Base-by-base conservation (phyloP, 2,113 vertebrate species). In the Thomomys bottae region DNA sequence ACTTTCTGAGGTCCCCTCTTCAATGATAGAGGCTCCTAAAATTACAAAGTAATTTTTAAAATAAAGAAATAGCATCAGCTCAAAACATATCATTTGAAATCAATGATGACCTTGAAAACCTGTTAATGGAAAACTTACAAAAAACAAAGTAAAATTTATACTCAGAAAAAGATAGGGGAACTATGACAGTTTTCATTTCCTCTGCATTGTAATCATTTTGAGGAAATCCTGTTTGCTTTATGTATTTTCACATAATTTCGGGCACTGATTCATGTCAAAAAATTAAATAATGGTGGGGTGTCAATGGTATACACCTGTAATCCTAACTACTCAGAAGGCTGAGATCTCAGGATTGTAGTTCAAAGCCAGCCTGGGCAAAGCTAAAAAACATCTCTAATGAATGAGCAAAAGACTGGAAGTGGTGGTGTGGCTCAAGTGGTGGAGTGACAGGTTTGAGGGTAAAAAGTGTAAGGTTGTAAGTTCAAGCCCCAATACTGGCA, bases 21-120 rank as follows among this genome's bases (percentile, higher is more conserved):
- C 94, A 89, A 97, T 34, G 61, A 97, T 80, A 26, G 93, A 95
- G 63, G 96, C 96, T 76, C 96, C 96, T 97, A 86, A 32, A 94
- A 92, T 89, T 34, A 82, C 11, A 84, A 86, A 34, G 83, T 28
- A 75, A 45, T 54, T 70, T 77, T 73, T 36, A 18, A 40, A 71
- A 30, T 77, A 40, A 77, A 64, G 86, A 75, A 23, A 63, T 21
- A 40, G 73, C 23, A 71, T 3, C 6, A 45, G 21, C 12, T 78
- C n/a, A 75, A 66, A 54, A n/a, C 7, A 21, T 2, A 8, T 32
- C 23, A 66, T 5, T 45, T 86, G n/a, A 5, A 66, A 76, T 79
- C 87, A 64, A 49, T 32, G 2, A 30, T 10, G 6, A 11, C 36
- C 30, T 36, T 87, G 24, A 42, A 4, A 45, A 61, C 66, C 0